A percentile compares a stretch with the other conserved stretches of the same genome.
Evolutionary conservation across 2,113 vertebrate genomes (phyloP).

Genomic region (Mirza zaza): DNA sequence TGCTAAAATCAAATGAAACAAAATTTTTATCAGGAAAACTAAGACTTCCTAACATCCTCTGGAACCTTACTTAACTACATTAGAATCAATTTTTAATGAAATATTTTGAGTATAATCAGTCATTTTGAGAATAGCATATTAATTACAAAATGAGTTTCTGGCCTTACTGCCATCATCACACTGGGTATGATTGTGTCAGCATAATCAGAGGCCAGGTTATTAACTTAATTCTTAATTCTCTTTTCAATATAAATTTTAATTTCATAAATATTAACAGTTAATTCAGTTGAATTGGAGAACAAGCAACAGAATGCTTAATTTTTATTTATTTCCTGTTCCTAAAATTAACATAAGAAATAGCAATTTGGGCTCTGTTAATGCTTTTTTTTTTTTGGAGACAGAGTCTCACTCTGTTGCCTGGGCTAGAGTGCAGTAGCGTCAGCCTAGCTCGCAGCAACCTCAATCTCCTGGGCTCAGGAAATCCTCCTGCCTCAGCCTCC

Average conservation of each 20-base stretch:
- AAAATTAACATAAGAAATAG: constrained; percentile 52
- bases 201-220: background rate
- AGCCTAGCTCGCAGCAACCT: too few species aligned
- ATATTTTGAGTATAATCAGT: background rate
- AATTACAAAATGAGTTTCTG: constrained; percentile 8
- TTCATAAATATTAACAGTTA: constrained; percentile 38
- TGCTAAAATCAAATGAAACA: constrained; percentile 16
- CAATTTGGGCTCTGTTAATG: background rate
- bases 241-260: constrained; percentile 40
- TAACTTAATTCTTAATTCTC: background rate
- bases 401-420: too few species aligned
- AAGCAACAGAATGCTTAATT: constrained; percentile 33
- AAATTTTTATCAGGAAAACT: constrained; percentile 33
- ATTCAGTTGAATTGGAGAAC: constrained; percentile 33
- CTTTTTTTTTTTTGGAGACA: constrained; percentile 14
- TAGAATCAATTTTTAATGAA: constrained; percentile 28
- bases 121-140: background rate
- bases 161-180: background rate
- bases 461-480: too few species aligned
- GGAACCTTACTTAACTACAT: background rate
- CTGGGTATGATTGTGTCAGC: background rate
- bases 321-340: constrained; percentile 46
- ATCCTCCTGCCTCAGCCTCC: too few species aligned
- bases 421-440: too few species aligned
- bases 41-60: constrained; percentile 19